A percentile compares a stretch with the other conserved stretches of the same genome.
Conservation (phyloP, 1,140 invertebrate species). For the Procambarus clarkii region DNA sequence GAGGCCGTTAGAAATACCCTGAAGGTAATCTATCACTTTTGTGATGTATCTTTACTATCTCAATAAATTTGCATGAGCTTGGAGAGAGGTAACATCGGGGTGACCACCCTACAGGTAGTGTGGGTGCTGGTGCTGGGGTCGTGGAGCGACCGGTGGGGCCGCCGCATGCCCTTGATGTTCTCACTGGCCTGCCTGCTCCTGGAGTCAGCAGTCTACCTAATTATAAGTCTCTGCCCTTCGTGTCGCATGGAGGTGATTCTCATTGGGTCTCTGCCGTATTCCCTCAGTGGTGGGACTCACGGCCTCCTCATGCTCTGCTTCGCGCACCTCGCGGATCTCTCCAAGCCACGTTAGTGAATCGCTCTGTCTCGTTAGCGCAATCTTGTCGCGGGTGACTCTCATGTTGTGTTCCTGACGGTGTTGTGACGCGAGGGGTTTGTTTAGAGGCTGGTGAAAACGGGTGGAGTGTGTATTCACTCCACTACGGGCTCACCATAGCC, state of each 20-base stretch:
- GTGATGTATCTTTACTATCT: no score
- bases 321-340: constrained; percentile 51
- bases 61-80: no score
- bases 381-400: no score
- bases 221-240: not conserved
- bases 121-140: constrained; percentile 50
- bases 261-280: constrained; percentile 37
- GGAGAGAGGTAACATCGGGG: no score
- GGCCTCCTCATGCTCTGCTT: constrained; percentile 64
- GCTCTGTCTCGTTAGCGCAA: no score
- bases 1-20: no score
- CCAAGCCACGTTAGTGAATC: constrained; percentile 26
- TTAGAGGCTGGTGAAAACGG: no score
- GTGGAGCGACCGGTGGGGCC: constrained; percentile 57
- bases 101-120: constrained; percentile 20
- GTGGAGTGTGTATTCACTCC: no score
- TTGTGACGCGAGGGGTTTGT: no score
- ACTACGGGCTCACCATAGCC: no score
- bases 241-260: constrained; percentile 39
- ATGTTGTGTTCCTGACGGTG: no score
- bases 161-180: constrained; percentile 42
- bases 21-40: no score
- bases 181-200: constrained; percentile 27
- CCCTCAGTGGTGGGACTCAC: constrained; percentile 46
- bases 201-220: constrained; percentile 33